Base-by-base conservation (phyloP, 2,888 invertebrate genomes). In the Eristalis pertinax region DNA sequence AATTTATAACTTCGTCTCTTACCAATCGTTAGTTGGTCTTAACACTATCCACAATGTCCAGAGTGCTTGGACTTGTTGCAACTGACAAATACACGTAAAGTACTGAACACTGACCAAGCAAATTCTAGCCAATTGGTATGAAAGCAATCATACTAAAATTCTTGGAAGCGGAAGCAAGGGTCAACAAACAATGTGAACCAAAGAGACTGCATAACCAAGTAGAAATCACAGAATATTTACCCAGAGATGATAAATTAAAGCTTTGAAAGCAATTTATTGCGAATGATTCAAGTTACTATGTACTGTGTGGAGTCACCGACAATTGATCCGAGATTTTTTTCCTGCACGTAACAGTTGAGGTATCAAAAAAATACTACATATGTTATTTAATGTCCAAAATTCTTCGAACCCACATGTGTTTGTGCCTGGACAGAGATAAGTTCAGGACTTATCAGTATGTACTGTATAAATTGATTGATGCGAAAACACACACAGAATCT, bases 141-240 rank as follows among this genome's bases (percentile, higher is more conserved):
- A 58, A 7, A 22, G 19, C 5, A 56, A 19, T 32, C 22, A 35
- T 8, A 35, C 24, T n/a, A 26, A 0, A 26, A 4, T 26, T n/a
- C n/a, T 43, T 67, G 26, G 10, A 22, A 69, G 15, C 56, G 69
- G 69, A 56, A 56, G 35, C 19, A 11, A 32, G 43, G 69, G 69
- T 69, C 56, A 56, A 56, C 56, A n/a, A 56, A 56, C 32, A 56
- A 22, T 2, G 35, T 22, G 11, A 19, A 19, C 19, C 11, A 29
- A 19, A 43, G 43, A 43, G 4, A 43, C n/a, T 43, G n/a, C n/a
- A 43, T 43, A 29, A 19, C 4, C n/a, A 68, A 15, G 4, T n/a
- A 15, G 2, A 22, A 38, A 38, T 65, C 1, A 22, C 38, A 64
- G 19, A 19, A 43, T 26, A 43, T n/a, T 43, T 22, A 7, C 29